Evolutionary conservation across 2,888 invertebrate genomes (phyloP).

Genomic region (Stenolophus ochropezus): DNA sequence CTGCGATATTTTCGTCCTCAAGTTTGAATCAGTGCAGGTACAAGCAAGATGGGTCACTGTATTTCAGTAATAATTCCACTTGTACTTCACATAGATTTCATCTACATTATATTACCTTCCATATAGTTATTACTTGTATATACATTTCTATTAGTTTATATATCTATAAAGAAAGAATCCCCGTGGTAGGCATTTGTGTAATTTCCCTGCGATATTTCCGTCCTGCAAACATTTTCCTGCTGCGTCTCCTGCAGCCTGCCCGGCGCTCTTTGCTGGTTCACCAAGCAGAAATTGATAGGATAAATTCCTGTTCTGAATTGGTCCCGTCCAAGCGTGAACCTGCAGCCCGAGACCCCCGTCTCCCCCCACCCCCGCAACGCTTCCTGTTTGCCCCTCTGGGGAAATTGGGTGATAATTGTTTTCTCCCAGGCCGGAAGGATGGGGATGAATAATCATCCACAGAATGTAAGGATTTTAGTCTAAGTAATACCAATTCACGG

Average conservation of each 20-base stretch:
- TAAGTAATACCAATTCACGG: too few relatives aligned
- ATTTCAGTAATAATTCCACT: too few relatives aligned
- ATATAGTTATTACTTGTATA: too few relatives aligned
- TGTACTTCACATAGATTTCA: too few relatives aligned
- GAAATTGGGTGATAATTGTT: neutral
- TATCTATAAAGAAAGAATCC: too few relatives aligned
- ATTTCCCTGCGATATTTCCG: neutral
- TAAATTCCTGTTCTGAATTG: slow-evolving; percentile 79
- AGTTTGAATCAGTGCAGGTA: too few relatives aligned
- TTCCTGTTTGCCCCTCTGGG: neutral
- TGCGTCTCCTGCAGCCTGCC: neutral
- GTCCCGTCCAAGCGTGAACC: slow-evolving; percentile 77
- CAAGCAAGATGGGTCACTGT: too few relatives aligned
- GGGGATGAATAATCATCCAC: neutral
- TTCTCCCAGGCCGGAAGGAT: neutral
- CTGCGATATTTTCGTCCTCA: neutral
- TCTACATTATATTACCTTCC: too few relatives aligned
- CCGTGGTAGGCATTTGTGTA: too few relatives aligned
- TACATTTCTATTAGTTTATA: too few relatives aligned
- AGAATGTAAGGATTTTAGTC: too few relatives aligned
- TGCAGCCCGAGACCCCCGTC: slow-evolving; percentile 52
- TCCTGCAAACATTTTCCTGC: neutral
- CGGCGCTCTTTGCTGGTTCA: slow-evolving; percentile 77
- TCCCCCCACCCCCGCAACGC: neutral
- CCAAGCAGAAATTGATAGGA: slow-evolving; percentile 80